Evolutionary conservation across 2,113 vertebrate species (phyloP).

Genomic region (Petaurus breviceps): DNA sequence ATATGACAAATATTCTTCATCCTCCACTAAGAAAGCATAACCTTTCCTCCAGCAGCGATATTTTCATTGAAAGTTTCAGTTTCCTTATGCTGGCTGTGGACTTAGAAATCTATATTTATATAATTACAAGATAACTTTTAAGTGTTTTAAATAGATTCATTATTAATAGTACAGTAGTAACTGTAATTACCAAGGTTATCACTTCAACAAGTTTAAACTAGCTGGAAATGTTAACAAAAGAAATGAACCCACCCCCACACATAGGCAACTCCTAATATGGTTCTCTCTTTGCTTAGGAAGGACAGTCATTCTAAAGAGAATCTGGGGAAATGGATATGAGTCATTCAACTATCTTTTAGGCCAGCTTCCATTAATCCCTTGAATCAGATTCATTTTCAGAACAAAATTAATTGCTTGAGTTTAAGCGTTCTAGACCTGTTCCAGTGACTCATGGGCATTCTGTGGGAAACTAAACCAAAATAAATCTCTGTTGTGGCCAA

Average conservation of each 20-base stretch:
- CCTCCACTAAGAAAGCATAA: constrained; percentile 66
- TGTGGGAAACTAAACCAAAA: constrained; percentile 53
- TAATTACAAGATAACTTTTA: constrained; percentile 59
- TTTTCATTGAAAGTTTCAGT: constrained; percentile 54
- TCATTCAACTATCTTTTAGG: constrained; percentile 50
- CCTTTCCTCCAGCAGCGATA: constrained; percentile 56
- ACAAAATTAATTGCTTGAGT: constrained; percentile 49
- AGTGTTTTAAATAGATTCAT: constrained; percentile 65
- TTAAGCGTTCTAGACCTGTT: constrained; percentile 38
- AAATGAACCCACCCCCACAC: constrained; percentile 50
- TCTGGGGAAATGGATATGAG: constrained; percentile 52
- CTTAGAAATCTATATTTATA: constrained; percentile 63
- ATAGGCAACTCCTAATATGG: constrained; percentile 42
- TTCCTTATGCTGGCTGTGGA: constrained; percentile 48
- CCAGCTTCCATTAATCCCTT: constrained; percentile 34
- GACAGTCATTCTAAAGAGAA: constrained; percentile 15
- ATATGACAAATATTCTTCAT: constrained; percentile 58
- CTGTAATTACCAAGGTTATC: constrained; percentile 58
- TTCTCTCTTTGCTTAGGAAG: constrained; percentile 52
- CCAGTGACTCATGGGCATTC: constrained; percentile 21
- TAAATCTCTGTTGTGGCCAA: constrained; percentile 19
- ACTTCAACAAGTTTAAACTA: constrained; percentile 52
- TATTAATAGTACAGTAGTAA: constrained; percentile 43
- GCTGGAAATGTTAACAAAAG: constrained; percentile 56
- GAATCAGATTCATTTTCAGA: constrained; percentile 43